These are phyloP conservation scores for Cerastoderma edule DNA, from an alignment of 2,888 invertebrate genomes.

Conservation along the genomic window DNA sequence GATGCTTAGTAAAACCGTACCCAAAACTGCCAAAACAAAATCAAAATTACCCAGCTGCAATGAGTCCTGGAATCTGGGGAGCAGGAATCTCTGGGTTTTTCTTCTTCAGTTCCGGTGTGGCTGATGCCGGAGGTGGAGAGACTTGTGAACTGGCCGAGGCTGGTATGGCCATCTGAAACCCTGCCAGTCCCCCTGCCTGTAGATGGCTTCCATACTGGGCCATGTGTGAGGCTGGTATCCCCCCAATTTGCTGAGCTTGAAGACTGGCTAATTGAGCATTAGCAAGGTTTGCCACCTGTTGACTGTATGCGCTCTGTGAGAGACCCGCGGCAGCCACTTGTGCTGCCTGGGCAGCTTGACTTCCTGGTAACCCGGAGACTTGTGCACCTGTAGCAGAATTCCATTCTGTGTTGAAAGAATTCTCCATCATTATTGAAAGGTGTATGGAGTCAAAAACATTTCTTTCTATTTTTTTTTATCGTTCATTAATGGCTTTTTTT, in stretches of 20 bases:
- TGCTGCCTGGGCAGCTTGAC: conserved; percentile 51
- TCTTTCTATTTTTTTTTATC: too few species aligned
- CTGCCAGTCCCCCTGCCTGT: conserved; percentile 39
- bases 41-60: conserved; percentile 22
- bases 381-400: conserved; percentile 54
- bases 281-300: conserved; percentile 51
- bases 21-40: too few species aligned
- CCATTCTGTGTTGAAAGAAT: conserved; percentile 34
- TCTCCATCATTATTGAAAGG: too few species aligned
- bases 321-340: conserved; percentile 41
- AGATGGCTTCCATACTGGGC: conserved; percentile 55
- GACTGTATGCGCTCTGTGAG: conserved; percentile 48
- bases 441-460: too few species aligned
- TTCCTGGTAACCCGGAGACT: conserved; percentile 48
- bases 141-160: conserved; percentile 40
- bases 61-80: conserved; percentile 30
- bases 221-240: conserved; percentile 40
- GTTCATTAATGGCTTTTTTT: too few species aligned
- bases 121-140: conserved; percentile 55
- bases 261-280: conserved; percentile 52
- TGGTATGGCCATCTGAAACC: conserved; percentile 55
- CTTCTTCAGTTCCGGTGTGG: conserved; percentile 57
- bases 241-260: conserved; percentile 55
- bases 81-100: conserved; percentile 45
- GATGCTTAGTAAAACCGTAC: too few species aligned